These are phyloP conservation scores for Rousettus madagascariensis DNA, from an alignment of 2,797 vertebrate genomes.

Conservation along the genomic window DNA sequence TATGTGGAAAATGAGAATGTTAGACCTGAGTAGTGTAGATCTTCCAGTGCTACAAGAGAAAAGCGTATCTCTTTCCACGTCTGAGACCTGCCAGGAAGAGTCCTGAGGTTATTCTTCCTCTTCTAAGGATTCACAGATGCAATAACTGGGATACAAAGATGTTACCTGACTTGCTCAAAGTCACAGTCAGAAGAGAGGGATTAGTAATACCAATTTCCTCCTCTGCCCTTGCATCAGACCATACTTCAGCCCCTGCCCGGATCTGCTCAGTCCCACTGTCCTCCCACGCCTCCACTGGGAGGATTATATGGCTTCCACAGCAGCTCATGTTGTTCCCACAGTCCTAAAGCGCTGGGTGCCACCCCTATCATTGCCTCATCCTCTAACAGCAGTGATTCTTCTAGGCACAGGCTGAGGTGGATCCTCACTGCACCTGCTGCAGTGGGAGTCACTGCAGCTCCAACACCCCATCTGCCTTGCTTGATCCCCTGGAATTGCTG, in stretches of 20 bases:
- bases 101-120: background rate
- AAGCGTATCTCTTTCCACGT: background rate
- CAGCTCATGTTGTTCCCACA: background rate
- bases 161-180: background rate
- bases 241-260: background rate
- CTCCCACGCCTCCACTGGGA: background rate
- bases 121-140: background rate
- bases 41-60: background rate
- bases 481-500: background rate
- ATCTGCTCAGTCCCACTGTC: background rate
- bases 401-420: background rate
- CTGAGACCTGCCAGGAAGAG: background rate
- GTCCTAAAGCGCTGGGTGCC: background rate
- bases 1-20: background rate
- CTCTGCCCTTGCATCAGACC: background rate
- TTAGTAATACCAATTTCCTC: rapidly evolving
- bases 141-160: background rate
- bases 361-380: background rate
- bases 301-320: rapidly evolving
- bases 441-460: background rate
- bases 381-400: background rate
- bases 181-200: background rate
- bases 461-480: rapidly evolving
- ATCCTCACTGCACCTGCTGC: background rate
- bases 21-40: background rate